phyloP scores from a whole-genome alignment of 2,888 invertebrate genomes.

The Pterobdella sp. region DNA sequence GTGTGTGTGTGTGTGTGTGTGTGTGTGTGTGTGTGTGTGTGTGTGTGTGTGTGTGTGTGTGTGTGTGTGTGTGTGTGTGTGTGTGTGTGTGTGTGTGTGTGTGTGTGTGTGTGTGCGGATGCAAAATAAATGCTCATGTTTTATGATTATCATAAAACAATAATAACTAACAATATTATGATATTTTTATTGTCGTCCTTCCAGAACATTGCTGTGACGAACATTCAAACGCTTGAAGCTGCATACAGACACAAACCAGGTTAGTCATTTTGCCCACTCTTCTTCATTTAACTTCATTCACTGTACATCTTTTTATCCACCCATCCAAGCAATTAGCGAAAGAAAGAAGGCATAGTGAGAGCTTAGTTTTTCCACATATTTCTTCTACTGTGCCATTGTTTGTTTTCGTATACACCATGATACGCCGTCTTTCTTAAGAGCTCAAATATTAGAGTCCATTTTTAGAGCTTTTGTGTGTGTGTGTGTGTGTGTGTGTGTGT shows the following conservation, averaged over 20 bases:
- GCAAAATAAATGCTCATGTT: too few relatives aligned
- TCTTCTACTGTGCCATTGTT: too few relatives aligned
- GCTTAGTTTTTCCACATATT: too few relatives aligned
- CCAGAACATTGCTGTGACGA: conserved; percentile 37
- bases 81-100: conserved; percentile 10
- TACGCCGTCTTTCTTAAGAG: too few relatives aligned
- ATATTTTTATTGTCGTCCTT: background rate
- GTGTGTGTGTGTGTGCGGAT: too few relatives aligned
- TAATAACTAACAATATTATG: background rate
- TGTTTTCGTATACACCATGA: too few relatives aligned
- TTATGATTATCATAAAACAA: background rate
- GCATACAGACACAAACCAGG: conserved; percentile 37
- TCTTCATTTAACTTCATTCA: background rate
- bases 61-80: conserved; percentile 2
- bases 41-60: conserved; percentile 18
- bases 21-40: conserved; percentile 15
- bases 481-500: background rate
- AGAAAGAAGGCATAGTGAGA: too few relatives aligned
- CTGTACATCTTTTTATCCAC: too few relatives aligned
- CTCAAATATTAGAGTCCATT: too few relatives aligned
- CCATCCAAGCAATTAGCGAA: too few relatives aligned
- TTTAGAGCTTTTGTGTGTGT: background rate
- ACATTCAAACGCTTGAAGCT: conserved; percentile 39
- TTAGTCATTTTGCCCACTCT: conserved; percentile 11
- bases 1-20: conserved; percentile 20